Evolutionary conservation across 2,113 vertebrate species (phyloP).

Genomic region (Cyprinodon variegatus): DNA sequence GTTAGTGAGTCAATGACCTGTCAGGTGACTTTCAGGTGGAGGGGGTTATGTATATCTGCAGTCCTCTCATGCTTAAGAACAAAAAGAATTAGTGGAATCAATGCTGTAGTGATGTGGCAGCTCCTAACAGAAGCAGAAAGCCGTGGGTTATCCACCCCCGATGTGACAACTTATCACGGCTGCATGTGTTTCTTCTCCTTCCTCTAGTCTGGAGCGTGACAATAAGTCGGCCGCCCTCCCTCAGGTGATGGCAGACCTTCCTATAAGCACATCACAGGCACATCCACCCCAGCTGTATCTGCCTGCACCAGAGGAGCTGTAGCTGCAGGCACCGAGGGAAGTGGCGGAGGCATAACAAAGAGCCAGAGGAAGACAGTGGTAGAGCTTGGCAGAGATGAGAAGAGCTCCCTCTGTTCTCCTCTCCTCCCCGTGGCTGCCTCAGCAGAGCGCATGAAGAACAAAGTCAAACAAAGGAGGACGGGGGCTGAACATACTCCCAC

Average conservation of each 20-base stretch:
- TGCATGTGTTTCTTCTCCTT: constrained; percentile 31
- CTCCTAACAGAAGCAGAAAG: constrained; percentile 5
- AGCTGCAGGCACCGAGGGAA: constrained; percentile 56
- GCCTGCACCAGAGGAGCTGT: constrained; percentile 61
- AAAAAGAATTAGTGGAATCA: constrained; percentile 44
- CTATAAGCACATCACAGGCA: constrained; percentile 67
- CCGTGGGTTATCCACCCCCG: neutral
- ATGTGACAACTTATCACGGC: constrained; percentile 31
- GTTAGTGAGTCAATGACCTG: constrained; percentile 32
- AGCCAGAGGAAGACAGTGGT: constrained; percentile 62
- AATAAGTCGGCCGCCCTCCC: constrained; percentile 43
- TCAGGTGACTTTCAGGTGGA: constrained; percentile 49
- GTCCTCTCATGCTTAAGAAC: constrained; percentile 35
- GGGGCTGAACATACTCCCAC: constrained; percentile 5
- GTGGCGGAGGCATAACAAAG: constrained; percentile 64
- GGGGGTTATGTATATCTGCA: constrained; percentile 55
- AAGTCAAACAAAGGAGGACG: constrained; percentile 66
- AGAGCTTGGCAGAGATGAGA: constrained; percentile 66
- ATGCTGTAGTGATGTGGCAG: constrained; percentile 25
- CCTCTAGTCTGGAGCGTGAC: constrained; percentile 38
- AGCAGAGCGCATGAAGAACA: constrained; percentile 47
- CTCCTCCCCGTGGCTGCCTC: constrained; percentile 41
- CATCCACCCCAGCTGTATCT: constrained; percentile 62
- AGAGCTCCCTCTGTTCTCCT: constrained; percentile 34
- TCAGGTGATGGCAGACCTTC: constrained; percentile 67